A percentile compares a stretch with the other conserved stretches of the same genome.
These are phyloP conservation scores for Lasioglossum leucozonium DNA, from an alignment of 2,888 invertebrate genomes.

Conservation along the genomic window DNA sequence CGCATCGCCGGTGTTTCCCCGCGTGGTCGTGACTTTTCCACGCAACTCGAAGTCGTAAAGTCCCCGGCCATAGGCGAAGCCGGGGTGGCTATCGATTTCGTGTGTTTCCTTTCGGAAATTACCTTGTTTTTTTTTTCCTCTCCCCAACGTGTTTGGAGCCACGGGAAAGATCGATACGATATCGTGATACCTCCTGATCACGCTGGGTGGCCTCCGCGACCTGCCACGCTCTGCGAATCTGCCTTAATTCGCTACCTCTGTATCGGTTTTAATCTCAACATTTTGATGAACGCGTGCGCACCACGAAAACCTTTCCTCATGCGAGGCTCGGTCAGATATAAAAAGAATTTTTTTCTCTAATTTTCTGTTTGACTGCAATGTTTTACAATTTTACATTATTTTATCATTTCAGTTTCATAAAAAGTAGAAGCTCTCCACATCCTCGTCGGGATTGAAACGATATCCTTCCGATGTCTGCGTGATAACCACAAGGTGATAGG, in stretches of 20 bases:
- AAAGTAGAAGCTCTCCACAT: neutral
- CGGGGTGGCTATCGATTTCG: conserved; percentile 71
- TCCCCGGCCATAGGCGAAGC: conserved; percentile 53
- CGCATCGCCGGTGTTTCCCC: conserved; percentile 43
- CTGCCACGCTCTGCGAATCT: conserved; percentile 30
- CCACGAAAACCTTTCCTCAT: neutral
- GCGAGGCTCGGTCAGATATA: neutral
- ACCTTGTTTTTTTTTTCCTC: conserved; percentile 65
- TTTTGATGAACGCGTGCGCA: neutral
- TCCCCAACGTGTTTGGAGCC: conserved; percentile 53
- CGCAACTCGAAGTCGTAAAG: conserved; percentile 65
- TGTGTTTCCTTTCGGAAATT: conserved; percentile 77
- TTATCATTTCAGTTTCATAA: neutral
- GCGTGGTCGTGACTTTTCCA: conserved; percentile 68
- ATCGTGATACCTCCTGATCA: conserved; percentile 68
- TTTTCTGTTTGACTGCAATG: neutral
- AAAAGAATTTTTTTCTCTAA: too few relatives aligned
- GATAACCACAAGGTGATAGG: too few relatives aligned
- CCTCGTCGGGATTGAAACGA: too few relatives aligned
- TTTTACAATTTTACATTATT: neutral
- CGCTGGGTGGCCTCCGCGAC: conserved; percentile 67
- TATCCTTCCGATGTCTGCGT: too few relatives aligned
- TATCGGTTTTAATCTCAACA: conserved; percentile 6
- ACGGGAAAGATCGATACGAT: conserved; percentile 73
- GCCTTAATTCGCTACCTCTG: conserved; percentile 6